These are phyloP conservation scores for Ophioderma brevispina DNA, from an alignment of 35 echinoderm and acorn worm species.

Conservation along the genomic window DNA sequence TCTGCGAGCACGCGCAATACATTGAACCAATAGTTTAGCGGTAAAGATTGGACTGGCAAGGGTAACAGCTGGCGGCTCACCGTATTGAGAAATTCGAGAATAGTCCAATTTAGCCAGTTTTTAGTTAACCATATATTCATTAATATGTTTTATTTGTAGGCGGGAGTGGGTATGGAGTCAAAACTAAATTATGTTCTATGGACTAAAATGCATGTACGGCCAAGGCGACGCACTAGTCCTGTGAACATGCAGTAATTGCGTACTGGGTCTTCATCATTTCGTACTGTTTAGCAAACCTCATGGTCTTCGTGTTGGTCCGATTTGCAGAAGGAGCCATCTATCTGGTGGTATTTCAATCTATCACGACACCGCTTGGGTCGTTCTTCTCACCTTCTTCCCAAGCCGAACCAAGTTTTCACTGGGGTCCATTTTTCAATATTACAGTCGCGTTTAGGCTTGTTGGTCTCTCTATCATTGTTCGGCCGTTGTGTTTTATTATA, in stretches of 20 bases:
- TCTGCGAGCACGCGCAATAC: too few relatives aligned
- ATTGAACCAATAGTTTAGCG: too few relatives aligned
- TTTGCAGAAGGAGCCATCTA: constrained; percentile 93
- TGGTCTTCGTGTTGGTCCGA: constrained; percentile 85
- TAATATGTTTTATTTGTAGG: not conserved
- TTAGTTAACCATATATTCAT: not conserved
- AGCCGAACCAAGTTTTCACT: constrained; percentile 54
- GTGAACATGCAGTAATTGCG: constrained; percentile 30
- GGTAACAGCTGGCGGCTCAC: too few relatives aligned
- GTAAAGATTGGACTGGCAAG: too few relatives aligned
- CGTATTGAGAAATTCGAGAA: too few relatives aligned
- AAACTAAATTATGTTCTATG: constrained; percentile 63
- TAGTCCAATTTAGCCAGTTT: not conserved
- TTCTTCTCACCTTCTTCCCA: constrained; percentile 84
- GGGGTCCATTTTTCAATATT: constrained; percentile 64
- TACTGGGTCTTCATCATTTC: constrained; percentile 75
- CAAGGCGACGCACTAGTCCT: constrained; percentile 28
- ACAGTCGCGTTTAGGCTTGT: constrained; percentile 76
- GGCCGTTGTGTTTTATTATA: constrained; percentile 82
- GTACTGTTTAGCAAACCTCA: constrained; percentile 81
- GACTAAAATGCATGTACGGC: constrained; percentile 81
- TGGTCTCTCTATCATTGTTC: constrained; percentile 86
- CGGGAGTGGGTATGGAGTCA: constrained; percentile 30
- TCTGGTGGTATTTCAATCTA: constrained; percentile 84
- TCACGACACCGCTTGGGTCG: constrained; percentile 79